Conservation (phyloP, 2,888 invertebrate genomes). For the Argyra leucocephala region DNA sequence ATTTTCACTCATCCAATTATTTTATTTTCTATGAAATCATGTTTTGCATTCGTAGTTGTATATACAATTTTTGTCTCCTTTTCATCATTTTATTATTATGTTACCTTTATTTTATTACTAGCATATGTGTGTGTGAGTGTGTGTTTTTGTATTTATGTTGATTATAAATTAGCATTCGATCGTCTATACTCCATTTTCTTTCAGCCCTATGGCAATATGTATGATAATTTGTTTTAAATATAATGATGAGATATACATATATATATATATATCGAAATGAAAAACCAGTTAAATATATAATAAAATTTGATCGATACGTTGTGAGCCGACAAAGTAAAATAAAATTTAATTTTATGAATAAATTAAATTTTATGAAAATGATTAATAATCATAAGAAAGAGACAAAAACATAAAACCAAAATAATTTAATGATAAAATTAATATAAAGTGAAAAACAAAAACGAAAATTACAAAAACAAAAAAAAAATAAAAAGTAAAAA, state of each 20-base stretch:
- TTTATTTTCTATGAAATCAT: background rate
- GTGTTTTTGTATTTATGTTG: too few species aligned
- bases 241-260: background rate
- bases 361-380: constrained; percentile 6
- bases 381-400: background rate
- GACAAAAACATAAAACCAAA: background rate
- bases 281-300: background rate
- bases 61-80: background rate
- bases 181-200: background rate
- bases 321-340: constrained; percentile 1
- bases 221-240: too few species aligned
- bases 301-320: constrained; percentile 1
- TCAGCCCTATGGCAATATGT: background rate
- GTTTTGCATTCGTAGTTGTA: background rate
- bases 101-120: too few species aligned
- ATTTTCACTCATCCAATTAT: constrained; percentile 3
- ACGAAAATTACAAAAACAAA: background rate
- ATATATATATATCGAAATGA: background rate
- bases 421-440: background rate
- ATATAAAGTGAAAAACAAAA: too few species aligned
- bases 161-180: too few species aligned
- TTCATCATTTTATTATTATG: background rate
- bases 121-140: too few species aligned
- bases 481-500: background rate
- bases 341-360: background rate